These are phyloP conservation scores for Rhynchotus rufescens DNA, from an alignment of 2,797 vertebrate species.

Conservation along the genomic window DNA sequence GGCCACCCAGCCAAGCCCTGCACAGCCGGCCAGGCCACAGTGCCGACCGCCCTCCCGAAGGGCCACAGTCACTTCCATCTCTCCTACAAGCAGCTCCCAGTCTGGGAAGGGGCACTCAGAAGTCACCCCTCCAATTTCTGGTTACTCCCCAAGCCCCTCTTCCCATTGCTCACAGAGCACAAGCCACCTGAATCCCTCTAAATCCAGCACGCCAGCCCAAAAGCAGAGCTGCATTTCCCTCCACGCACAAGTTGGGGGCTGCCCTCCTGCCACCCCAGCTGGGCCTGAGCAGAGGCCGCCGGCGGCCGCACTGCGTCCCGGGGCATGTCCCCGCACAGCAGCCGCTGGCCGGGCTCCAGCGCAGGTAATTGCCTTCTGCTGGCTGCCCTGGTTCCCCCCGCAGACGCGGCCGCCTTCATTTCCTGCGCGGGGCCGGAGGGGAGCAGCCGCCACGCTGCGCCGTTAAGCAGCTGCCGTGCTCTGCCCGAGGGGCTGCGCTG, in stretches of 20 bases:
- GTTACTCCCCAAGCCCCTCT: not conserved
- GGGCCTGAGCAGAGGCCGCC: fast-evolving
- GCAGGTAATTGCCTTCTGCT: constrained; percentile 34
- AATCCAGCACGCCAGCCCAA: not conserved
- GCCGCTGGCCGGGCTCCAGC: constrained; percentile 21
- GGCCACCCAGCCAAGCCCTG: not conserved
- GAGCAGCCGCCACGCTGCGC: not conserved
- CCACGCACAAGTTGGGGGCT: not conserved
- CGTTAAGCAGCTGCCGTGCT: constrained; percentile 33
- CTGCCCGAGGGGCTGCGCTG: constrained; percentile 7
- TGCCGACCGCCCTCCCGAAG: not conserved
- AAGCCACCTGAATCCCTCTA: not conserved
- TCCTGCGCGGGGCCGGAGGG: constrained; percentile 40
- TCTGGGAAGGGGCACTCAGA: not conserved
- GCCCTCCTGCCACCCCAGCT: not conserved
- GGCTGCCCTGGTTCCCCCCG: not conserved
- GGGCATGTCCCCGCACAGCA: fast-evolving
- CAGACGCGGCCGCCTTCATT: constrained; percentile 64
- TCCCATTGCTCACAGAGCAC: not conserved
- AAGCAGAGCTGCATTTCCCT: not conserved
- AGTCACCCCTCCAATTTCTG: not conserved
- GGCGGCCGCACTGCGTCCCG: fast-evolving
- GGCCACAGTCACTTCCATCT: fast-evolving
- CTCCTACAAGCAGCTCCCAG: not conserved
- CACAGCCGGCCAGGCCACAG: fast-evolving